Percentiles rank a stretch among this genome's conserved stretches.
These are phyloP conservation scores for Cichladusa arquata DNA, from an alignment of 2,113 vertebrate species.

Conservation along the genomic window DNA sequence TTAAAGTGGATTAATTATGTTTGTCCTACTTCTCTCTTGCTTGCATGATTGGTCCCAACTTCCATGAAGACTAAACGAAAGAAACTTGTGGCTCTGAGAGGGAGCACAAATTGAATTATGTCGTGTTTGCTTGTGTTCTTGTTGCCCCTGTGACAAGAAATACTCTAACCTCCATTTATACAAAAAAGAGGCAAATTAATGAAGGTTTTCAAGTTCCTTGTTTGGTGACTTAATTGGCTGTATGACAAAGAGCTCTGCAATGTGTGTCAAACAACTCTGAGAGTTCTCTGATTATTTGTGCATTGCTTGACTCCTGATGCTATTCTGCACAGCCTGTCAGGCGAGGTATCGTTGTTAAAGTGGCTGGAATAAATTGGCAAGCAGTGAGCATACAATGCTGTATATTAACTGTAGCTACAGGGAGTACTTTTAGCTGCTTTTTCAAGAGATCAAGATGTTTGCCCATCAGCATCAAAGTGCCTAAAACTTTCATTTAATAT, in stretches of 20 bases:
- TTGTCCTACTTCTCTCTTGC: slow-evolving; percentile 24
- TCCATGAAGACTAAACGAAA: background rate
- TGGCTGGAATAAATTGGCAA: slow-evolving; percentile 75
- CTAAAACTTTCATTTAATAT: slow-evolving; percentile 72
- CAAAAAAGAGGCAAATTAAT: slow-evolving; percentile 70
- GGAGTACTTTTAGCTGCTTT: slow-evolving; percentile 71
- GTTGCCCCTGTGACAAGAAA: slow-evolving; percentile 42
- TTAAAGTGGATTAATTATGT: slow-evolving; percentile 44
- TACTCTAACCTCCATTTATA: slow-evolving; percentile 63
- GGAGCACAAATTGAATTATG: slow-evolving; percentile 65
- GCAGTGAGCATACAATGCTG: slow-evolving; percentile 50
- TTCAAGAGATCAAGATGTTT: slow-evolving; percentile 67
- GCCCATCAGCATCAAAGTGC: slow-evolving; percentile 69
- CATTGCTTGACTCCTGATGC: slow-evolving; percentile 65
- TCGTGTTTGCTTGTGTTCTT: slow-evolving; percentile 34
- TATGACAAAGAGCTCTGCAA: slow-evolving; percentile 70
- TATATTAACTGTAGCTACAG: slow-evolving; percentile 73
- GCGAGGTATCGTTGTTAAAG: slow-evolving; percentile 69
- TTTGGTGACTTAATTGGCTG: slow-evolving; percentile 79
- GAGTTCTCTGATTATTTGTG: slow-evolving; percentile 69
- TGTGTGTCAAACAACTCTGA: slow-evolving; percentile 72
- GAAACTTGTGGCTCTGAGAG: slow-evolving; percentile 32
- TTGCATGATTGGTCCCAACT: slow-evolving; percentile 1
- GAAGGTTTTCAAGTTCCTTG: slow-evolving; percentile 72
- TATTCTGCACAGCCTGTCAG: slow-evolving; percentile 58